These are phyloP conservation scores for Myrmophylax atrothorax DNA, from an alignment of 2,113 vertebrate genomes.

Conservation along the genomic window DNA sequence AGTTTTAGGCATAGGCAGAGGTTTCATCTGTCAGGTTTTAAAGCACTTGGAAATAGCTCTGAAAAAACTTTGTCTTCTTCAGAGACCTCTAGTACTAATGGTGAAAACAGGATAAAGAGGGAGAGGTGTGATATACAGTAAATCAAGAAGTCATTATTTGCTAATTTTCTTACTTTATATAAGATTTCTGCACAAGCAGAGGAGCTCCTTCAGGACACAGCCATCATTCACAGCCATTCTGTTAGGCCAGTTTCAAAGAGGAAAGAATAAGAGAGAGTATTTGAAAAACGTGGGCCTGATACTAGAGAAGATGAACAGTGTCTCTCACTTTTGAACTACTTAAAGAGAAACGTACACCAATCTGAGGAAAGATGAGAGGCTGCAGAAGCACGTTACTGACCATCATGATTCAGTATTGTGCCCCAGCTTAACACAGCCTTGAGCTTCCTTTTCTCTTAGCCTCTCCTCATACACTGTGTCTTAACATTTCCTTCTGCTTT, in stretches of 20 bases:
- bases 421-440: not conserved
- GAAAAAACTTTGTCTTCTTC: not conserved
- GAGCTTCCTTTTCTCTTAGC: not conserved
- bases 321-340: not conserved
- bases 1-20: not conserved
- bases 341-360: not conserved
- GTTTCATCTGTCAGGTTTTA: not conserved
- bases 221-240: not conserved
- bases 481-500: not conserved
- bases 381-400: not conserved
- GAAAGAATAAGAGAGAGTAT: not conserved
- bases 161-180: not conserved
- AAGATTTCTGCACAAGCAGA: not conserved
- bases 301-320: not conserved
- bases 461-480: not conserved
- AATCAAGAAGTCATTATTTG: not conserved
- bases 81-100: not conserved
- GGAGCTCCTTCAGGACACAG: not conserved
- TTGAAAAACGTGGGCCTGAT: not conserved
- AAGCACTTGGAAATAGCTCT: not conserved
- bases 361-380: not conserved
- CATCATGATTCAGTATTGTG: accelerated
- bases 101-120: not conserved
- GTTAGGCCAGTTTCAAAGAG: not conserved
- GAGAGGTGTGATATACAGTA: not conserved